Evolutionary conservation across 2,888 invertebrate genomes (phyloP).

Genomic region (Apomyelois bistriatella): DNA sequence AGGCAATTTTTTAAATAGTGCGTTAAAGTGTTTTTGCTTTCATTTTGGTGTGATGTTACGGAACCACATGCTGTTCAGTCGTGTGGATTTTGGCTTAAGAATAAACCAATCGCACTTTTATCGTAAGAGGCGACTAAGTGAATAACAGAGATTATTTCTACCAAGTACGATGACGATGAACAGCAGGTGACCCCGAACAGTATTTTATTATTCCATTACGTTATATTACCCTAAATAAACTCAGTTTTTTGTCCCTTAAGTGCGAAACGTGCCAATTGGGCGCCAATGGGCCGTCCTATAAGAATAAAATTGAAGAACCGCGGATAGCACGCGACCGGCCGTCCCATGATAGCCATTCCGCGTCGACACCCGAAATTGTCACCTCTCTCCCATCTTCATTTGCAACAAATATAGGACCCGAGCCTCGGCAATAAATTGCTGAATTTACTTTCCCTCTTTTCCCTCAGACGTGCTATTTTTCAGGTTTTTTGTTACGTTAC

Average conservation of each 20-base stretch:
- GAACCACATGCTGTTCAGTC: too few relatives aligned
- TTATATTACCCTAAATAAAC: neutral
- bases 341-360: constrained; percentile 65
- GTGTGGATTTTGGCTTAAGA: too few relatives aligned
- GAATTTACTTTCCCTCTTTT: constrained; percentile 66
- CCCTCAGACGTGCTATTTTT: constrained; percentile 68
- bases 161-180: too few relatives aligned
- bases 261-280: constrained; percentile 17
- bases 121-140: too few relatives aligned
- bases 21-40: too few relatives aligned
- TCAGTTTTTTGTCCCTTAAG: constrained; percentile 29
- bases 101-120: too few relatives aligned
- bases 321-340: constrained; percentile 25
- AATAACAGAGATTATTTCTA: too few relatives aligned
- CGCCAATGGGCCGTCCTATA: constrained; percentile 34
- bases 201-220: neutral
- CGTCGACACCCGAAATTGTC: constrained; percentile 68
- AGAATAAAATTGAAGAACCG: constrained; percentile 50
- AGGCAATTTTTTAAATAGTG: too few relatives aligned
- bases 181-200: too few relatives aligned
- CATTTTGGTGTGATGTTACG: too few relatives aligned
- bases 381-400: constrained; percentile 73
- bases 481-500: constrained; percentile 64
- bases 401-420: constrained; percentile 72
- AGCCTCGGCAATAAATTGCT: constrained; percentile 68